phyloP scores from a whole-genome alignment of 2,797 vertebrate species.

The Micromesistius poutassou region DNA sequence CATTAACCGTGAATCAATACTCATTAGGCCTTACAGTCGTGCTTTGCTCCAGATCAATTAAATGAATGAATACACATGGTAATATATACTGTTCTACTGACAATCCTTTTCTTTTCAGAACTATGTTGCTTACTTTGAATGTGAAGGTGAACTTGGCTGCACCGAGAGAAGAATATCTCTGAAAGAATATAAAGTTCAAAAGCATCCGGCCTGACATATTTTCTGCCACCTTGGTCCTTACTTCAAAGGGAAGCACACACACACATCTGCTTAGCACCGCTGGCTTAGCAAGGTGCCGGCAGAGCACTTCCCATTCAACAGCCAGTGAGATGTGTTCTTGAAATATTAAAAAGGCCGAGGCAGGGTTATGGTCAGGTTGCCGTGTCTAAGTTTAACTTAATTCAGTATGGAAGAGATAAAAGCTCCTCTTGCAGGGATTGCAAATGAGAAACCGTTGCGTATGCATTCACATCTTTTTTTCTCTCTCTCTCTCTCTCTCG shows the following conservation, averaged over 20 bases:
- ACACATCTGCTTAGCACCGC: background rate
- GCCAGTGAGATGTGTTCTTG: background rate
- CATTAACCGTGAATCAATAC: background rate
- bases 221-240: background rate
- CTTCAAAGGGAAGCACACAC: background rate
- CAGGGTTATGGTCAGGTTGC: background rate
- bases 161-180: background rate
- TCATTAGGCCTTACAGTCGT: background rate
- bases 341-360: background rate
- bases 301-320: background rate
- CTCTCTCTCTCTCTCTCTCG: too few species aligned
- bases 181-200: background rate
- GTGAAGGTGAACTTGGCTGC: background rate
- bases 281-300: background rate
- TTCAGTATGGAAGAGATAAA: background rate
- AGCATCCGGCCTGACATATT: background rate
- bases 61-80: background rate
- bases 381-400: background rate
- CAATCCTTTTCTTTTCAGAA: background rate
- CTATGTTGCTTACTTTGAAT: background rate
- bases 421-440: conserved; percentile 1
- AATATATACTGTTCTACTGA: background rate
- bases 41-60: background rate
- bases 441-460: background rate
- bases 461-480: too few species aligned